These are phyloP conservation scores for Pogonocherus hispidulus DNA, from an alignment of 2,888 invertebrate species.

Conservation along the genomic window DNA sequence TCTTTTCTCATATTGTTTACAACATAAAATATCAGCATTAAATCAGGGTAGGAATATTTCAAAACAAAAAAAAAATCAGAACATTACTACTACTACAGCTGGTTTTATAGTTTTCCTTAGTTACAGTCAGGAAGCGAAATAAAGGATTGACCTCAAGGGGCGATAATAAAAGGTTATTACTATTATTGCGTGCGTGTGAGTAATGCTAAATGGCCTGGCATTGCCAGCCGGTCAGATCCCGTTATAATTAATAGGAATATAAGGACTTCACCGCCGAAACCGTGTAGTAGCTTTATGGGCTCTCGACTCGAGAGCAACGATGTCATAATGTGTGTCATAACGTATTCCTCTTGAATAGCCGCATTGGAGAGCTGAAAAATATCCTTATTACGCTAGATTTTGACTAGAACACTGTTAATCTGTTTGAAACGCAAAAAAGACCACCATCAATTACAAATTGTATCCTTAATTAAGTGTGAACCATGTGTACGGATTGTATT, in stretches of 20 bases:
- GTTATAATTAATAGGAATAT: slow-evolving; percentile 7
- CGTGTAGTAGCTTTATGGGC: slow-evolving; percentile 1
- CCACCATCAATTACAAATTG: too few species aligned
- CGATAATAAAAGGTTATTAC: slow-evolving; percentile 1
- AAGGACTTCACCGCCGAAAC: neutral
- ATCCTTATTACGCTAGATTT: neutral
- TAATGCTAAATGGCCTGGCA: slow-evolving; percentile 5
- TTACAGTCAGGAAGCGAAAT: neutral
- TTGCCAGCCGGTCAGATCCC: neutral
- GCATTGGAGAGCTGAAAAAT: neutral
- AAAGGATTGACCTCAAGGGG: neutral
- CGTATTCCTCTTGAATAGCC: neutral
- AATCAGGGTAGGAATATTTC: too few species aligned
- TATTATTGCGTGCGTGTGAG: slow-evolving; percentile 8
- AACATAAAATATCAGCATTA: too few species aligned
- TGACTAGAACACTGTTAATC: too few species aligned
- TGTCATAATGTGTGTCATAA: neutral
- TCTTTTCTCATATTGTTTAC: too few species aligned
- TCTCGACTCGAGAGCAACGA: neutral
- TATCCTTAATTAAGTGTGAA: too few species aligned
- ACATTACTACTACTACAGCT: too few species aligned
- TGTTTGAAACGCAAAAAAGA: neutral
- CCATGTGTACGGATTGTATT: too few species aligned
- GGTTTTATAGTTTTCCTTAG: neutral
- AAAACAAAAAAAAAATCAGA: too few species aligned